Evolutionary conservation across 2,113 vertebrate genomes (phyloP), one percentile per base, ranked within the genome.

Genomic region (Amphiprion ocellaris): DNA sequence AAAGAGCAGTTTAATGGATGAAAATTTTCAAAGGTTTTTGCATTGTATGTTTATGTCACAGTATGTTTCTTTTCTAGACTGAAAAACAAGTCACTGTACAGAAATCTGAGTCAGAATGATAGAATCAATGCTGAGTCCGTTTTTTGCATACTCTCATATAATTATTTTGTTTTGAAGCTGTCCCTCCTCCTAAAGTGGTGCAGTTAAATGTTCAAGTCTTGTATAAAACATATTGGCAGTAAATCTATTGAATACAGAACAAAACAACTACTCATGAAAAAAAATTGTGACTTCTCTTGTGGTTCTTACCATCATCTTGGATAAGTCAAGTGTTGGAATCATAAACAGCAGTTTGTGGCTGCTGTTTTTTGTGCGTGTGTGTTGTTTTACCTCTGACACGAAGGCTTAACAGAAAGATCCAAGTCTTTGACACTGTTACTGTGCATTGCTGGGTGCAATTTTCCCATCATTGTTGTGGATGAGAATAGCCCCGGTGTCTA

Each of bases 401-500:
- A 16, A 33, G 56, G 66, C 70, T 78, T 50, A 85, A 66, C 70
- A 79, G 77, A 77, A 73, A 70, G 76, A 78, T 77, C 58, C 14
- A 61, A 74, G 61, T 60, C 84, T 84, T 77, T 79, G 63, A 64
- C 69, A 2, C 64, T 3, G 63, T 59, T 24, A 64, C 67, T 56
- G 62, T 39, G 65, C 66, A 55, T 59, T 68, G 63, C 23, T 47
- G 66, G 71, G 73, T 77, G 77, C 66, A 74, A 70, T 69, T 83
- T 92, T 79, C 87, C 66, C 78, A 87, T 81, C 86, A 85, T 87
- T 88, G 89, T 87, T 85, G 83, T 52, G 50, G 50, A 77, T 72
- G 85, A 89, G 92, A 90, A 90, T 81, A 76, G 90, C 66, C 46
- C 46, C 5, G 68, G 81, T 84, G 90, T 88, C 74, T 61, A 78